These are phyloP conservation scores for Ispidina lecontei DNA, from an alignment of 2,797 vertebrate species.

Conservation along the genomic window DNA sequence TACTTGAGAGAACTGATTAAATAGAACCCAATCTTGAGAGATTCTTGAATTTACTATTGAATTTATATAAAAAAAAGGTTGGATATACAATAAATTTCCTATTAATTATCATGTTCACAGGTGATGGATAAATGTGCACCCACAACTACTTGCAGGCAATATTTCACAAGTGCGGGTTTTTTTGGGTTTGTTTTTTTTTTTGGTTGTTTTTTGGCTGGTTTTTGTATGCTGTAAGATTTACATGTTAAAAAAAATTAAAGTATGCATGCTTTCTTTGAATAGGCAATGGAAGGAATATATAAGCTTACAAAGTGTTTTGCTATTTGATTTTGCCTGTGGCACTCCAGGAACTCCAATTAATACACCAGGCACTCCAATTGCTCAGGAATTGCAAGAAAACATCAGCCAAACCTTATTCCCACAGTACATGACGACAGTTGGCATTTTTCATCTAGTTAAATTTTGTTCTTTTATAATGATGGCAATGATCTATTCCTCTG, in stretches of 20 bases:
- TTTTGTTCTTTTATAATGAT: neutral
- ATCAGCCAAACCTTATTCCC: neutral
- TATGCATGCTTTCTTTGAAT: neutral
- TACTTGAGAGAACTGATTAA: neutral
- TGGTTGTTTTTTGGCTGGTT: too few species aligned
- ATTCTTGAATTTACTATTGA: neutral
- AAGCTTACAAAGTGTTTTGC: neutral
- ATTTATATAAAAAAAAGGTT: neutral
- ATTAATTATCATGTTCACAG: neutral
- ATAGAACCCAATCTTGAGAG: neutral
- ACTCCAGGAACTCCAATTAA: neutral
- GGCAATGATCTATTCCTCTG: neutral
- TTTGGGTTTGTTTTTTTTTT: too few species aligned
- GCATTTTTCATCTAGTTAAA: neutral
- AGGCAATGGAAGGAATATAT: neutral
- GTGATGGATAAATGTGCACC: neutral
- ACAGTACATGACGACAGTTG: rapidly evolving
- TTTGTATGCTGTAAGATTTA: neutral
- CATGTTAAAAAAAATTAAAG: neutral
- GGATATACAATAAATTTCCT: neutral
- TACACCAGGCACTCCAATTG: neutral
- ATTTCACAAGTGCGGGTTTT: neutral
- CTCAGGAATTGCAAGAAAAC: neutral
- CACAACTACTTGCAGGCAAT: neutral
- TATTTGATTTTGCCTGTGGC: neutral